Evolutionary conservation across 2,888 invertebrate species (phyloP).

Genomic region (Teleogryllus oceanicus): DNA sequence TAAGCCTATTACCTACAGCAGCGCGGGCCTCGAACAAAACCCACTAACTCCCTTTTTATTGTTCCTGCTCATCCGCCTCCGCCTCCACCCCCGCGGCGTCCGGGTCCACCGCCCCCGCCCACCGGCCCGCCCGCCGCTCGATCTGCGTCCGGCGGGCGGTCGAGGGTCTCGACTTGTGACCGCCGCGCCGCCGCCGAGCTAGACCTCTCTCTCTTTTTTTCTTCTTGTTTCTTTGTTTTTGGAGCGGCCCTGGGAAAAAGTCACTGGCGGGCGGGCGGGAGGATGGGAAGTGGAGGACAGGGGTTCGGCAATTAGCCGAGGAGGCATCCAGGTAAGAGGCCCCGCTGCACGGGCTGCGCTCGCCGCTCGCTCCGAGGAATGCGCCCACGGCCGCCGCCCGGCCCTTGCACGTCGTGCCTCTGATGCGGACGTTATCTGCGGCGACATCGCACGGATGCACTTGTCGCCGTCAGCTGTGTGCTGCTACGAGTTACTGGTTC

Average conservation of each 20-base stretch:
- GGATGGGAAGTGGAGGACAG: not conserved
- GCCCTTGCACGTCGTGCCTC: too few relatives aligned
- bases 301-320: not conserved
- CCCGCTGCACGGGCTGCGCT: too few relatives aligned
- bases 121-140: not conserved
- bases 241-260: not conserved
- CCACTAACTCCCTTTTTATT: slow-evolving; percentile 10
- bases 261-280: not conserved
- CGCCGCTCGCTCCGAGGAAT: too few relatives aligned
- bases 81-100: not conserved
- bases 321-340: not conserved
- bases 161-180: not conserved
- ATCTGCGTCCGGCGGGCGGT: not conserved
- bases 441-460: too few relatives aligned
- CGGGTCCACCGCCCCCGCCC: not conserved
- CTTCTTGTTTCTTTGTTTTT: not conserved
- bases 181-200: not conserved
- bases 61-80: not conserved
- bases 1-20: slow-evolving; percentile 1
- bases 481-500: too few relatives aligned
- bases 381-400: too few relatives aligned
- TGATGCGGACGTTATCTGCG: too few relatives aligned
- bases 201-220: not conserved
- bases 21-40: not conserved
- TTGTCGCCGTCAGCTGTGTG: too few relatives aligned